These are phyloP conservation scores for Mohoua ochrocephala DNA, from an alignment of 2,113 vertebrate species.

Conservation along the genomic window DNA sequence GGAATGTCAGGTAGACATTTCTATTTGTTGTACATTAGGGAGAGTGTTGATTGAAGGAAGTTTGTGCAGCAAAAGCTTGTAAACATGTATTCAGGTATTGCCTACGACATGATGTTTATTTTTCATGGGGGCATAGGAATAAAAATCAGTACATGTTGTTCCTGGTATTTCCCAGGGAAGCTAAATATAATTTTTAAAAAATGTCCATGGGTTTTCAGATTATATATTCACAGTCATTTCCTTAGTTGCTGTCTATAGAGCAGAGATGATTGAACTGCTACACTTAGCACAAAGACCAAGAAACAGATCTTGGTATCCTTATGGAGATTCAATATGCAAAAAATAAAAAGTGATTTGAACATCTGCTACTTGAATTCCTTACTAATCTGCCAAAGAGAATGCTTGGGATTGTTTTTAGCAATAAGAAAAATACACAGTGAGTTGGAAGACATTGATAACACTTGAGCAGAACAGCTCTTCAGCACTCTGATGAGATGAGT, in stretches of 20 bases:
- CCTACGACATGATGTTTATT: background rate
- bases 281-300: conserved; percentile 28
- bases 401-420: conserved; percentile 65
- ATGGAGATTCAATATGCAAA: conserved; percentile 46
- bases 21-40: background rate
- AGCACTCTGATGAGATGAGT: conserved; percentile 67
- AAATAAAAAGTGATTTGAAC: conserved; percentile 60
- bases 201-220: background rate
- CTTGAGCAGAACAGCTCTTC: conserved; percentile 58
- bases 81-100: conserved; percentile 14
- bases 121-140: background rate
- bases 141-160: background rate
- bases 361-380: conserved; percentile 68
- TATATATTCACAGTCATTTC: conserved; percentile 4
- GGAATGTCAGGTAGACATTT: background rate
- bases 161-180: background rate
- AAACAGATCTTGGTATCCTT: conserved; percentile 30
- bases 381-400: conserved; percentile 58
- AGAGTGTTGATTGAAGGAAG: conserved; percentile 25
- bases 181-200: background rate
- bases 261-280: conserved; percentile 12
- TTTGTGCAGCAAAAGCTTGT: conserved; percentile 1
- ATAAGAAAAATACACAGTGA: conserved; percentile 62
- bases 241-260: background rate
- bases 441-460: conserved; percentile 63